Percentiles rank a stretch among this genome's conserved stretches.
These are phyloP conservation scores for Pterocles gutturalis DNA, from an alignment of 2,113 vertebrate species.

Conservation along the genomic window DNA sequence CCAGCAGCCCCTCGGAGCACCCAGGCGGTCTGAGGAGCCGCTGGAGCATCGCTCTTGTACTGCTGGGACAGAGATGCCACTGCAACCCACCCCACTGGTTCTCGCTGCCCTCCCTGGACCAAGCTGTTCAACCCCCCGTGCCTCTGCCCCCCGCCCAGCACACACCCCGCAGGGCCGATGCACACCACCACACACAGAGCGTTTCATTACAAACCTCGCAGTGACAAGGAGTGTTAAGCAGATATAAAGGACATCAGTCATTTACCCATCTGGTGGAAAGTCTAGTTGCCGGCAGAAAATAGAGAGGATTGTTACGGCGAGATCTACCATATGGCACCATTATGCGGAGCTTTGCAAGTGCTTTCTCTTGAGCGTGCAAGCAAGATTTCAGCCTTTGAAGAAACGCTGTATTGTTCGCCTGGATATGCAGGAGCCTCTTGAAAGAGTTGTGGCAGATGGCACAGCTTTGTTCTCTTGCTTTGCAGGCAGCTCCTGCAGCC, in stretches of 20 bases:
- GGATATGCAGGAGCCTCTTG: constrained; percentile 1
- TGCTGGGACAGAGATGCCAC: not conserved
- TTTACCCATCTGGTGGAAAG: constrained; percentile 43
- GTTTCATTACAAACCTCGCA: not conserved
- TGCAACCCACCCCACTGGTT: not conserved
- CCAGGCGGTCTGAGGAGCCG: not conserved
- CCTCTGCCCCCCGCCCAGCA: not conserved
- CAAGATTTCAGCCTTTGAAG: constrained; percentile 57
- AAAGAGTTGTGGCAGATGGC: constrained; percentile 65
- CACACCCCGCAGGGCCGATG: accelerated
- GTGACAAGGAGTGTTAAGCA: constrained; percentile 47
- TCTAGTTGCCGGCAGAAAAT: constrained; percentile 24
- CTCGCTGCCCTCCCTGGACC: not conserved
- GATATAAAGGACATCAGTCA: constrained; percentile 53
- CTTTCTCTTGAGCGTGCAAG: constrained; percentile 32
- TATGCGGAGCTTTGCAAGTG: constrained; percentile 50
- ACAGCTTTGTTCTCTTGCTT: constrained; percentile 59
- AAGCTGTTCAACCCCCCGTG: not conserved
- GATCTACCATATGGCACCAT: constrained; percentile 59
- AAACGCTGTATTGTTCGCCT: constrained; percentile 28
- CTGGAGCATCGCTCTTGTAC: accelerated
- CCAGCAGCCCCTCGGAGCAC: not conserved
- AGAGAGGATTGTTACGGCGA: constrained; percentile 51
- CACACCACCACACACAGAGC: constrained; percentile 19
- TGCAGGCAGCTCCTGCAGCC: not conserved